These are phyloP conservation scores for Acipenser transmontanus DNA, from an alignment of 2,797 vertebrate genomes.

Conservation along the genomic window DNA sequence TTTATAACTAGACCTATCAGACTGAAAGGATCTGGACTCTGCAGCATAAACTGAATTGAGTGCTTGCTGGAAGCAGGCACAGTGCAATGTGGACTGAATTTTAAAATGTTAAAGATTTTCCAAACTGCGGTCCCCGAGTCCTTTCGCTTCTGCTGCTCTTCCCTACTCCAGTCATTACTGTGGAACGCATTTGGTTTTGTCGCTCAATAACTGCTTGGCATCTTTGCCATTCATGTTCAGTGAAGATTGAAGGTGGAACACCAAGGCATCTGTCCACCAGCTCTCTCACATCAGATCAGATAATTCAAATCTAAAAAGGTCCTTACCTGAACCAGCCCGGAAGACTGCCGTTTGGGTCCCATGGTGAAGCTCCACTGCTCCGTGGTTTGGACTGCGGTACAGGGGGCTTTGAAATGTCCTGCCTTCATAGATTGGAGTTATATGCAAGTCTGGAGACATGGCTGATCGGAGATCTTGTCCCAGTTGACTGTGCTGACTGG, in stretches of 20 bases:
- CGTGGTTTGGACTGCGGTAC: constrained; percentile 79
- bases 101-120: constrained; percentile 33
- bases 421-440: constrained; percentile 92
- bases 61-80: not conserved
- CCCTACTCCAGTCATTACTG: constrained; percentile 37
- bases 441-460: constrained; percentile 86
- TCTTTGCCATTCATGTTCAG: not conserved
- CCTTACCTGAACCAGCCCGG: constrained; percentile 77
- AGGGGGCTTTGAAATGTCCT: constrained; percentile 82
- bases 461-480: constrained; percentile 78
- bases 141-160: constrained; percentile 22
- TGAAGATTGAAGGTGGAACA: not conserved
- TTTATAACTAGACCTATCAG: constrained; percentile 47
- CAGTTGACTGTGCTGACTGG: constrained; percentile 87
- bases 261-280: constrained; percentile 30
- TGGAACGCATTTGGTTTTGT: constrained; percentile 51
- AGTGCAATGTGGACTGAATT: constrained; percentile 31
- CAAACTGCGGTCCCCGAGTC: not conserved
- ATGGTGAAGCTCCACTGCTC: constrained; percentile 56
- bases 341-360: constrained; percentile 74
- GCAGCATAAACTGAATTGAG: constrained; percentile 4
- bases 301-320: not conserved
- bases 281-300: constrained; percentile 41
- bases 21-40: constrained; percentile 33
- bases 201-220: not conserved